Evolutionary conservation across 2,888 invertebrate genomes (phyloP).

Genomic region (Epicampocera succincta): DNA sequence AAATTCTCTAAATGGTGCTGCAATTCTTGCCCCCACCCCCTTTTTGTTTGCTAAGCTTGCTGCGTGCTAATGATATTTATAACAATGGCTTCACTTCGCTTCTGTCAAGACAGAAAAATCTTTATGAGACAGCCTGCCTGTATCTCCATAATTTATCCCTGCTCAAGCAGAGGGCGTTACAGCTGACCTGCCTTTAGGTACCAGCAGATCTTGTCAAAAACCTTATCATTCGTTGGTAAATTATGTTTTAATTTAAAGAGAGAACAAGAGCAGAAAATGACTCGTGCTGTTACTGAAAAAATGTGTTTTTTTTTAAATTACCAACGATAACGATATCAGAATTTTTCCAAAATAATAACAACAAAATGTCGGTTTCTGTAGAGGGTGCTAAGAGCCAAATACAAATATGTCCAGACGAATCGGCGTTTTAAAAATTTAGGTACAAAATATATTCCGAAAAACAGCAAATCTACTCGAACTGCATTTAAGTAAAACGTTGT

Average conservation of each 20-base stretch:
- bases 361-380: too few species aligned
- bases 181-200: slow-evolving; percentile 3
- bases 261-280: background rate
- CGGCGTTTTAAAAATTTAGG: too few species aligned
- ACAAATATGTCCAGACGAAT: too few species aligned
- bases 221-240: background rate
- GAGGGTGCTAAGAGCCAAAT: too few species aligned
- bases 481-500: too few species aligned
- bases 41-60: slow-evolving; percentile 50
- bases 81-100: slow-evolving; percentile 41
- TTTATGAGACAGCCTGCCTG: slow-evolving; percentile 17
- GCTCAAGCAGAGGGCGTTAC: slow-evolving; percentile 46
- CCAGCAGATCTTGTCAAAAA: slow-evolving; percentile 29
- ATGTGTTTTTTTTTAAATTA: too few species aligned
- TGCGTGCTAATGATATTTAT: slow-evolving; percentile 56
- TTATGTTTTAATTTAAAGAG: slow-evolving; percentile 27
- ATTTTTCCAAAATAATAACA: too few species aligned
- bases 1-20: slow-evolving; percentile 52
- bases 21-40: too few species aligned
- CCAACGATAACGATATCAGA: too few species aligned
- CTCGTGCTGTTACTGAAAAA: too few species aligned
- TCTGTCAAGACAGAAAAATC: slow-evolving; percentile 32
- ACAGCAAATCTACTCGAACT: too few species aligned
- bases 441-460: too few species aligned
- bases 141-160: slow-evolving; percentile 44